Base-by-base conservation (phyloP, 2,888 invertebrate genomes). In the Dynastes grantii region DNA sequence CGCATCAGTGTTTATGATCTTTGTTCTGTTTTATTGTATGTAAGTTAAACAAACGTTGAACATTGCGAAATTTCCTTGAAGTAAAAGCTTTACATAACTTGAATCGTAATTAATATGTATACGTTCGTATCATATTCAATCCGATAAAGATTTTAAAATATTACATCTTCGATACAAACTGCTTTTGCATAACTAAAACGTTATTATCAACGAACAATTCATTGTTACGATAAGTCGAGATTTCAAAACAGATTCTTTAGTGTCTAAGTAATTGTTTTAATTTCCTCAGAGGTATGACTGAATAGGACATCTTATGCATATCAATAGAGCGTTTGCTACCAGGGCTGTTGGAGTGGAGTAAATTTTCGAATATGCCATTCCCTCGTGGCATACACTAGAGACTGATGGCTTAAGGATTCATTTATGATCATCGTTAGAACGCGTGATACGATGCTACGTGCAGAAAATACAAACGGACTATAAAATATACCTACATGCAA, bases 401-500 rank as follows among this genome's bases (percentile, higher is more conserved):
- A 22, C 53, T 13, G 11, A 45, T 29, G 70, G 5, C n/a, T 29
- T 70, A 29, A 53, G 53, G 55, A n/a, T 27, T 51, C 32, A n/a
- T 37, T 40, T n/a, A 13, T 40, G 11, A 37, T 32, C 65, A 37
- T 65, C 16, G 32, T 65, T 65, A 32, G 32, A n/a, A 65, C 65
- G 65, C 16, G 6, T 37, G 53, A 53, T 64, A 49, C 64, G 22
- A 16, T 22, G 63, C 51, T 51, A 76, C 45, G 76, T 32, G 76
- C 51, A 76, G 61, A 64, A 76, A 76, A 76, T 76, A 76, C 49
- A 76, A 76, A 76, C 63, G 64, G 63, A 45, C 37, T 64, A 49
- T 76, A 40, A 76, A 76, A 64, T 76, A 37, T 37, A 37, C 32
- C 32, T 37, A 51, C 32, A 63, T 63, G 45, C 1, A 45, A 45